Base-by-base conservation (phyloP, 1,140 invertebrate species). In the Holcopasites calliopsidis region DNA sequence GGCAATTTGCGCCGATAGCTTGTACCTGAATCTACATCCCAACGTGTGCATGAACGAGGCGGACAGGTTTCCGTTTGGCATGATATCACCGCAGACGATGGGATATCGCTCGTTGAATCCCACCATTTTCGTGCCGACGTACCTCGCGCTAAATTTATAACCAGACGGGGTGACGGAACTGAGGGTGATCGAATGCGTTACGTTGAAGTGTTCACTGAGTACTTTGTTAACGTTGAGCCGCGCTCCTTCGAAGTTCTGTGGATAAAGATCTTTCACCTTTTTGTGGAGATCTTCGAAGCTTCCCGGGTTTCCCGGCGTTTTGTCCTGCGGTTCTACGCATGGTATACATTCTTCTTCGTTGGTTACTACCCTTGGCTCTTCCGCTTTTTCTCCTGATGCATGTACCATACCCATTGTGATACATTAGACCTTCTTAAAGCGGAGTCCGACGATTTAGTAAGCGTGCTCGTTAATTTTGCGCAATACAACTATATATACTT, bases 61-160 rank as follows among this genome's bases (percentile, higher is more conserved):
- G 82, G 94, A 95, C 28, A 97, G 86, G 85, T 96, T 95, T 21
- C 96, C 97, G 86, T 92, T 93, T 1, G 95, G 93, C 88, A 95
- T 95, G 40, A 96, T 94, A 71, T 96, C 95, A 10, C 96, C 96
- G 5, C 94, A 86, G 3, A 97, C 83, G 18, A 96, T 90, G 18
- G 96, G 96, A 88, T 94, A 97, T n/a, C 92, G 93, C 92, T 97
- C 94, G 5, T 86, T 88, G 11, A 89, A 87, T 7, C 87, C 90
- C n/a, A 92, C 87, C 77, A 87, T 87, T 78, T 94, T 93, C 0
- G 89, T 92, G 1, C 96, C 96, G 7, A 95, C 92, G 89, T 96
- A 97, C 26, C 94, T 96, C n/a, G 94, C 94, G 40, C 96, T 96
- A 91, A 97, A 97, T 80, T 95, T 93, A 40, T 97, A 97, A 0